Conservation (phyloP, 2,797 vertebrate genomes). For the Calcarius lapponicus region DNA sequence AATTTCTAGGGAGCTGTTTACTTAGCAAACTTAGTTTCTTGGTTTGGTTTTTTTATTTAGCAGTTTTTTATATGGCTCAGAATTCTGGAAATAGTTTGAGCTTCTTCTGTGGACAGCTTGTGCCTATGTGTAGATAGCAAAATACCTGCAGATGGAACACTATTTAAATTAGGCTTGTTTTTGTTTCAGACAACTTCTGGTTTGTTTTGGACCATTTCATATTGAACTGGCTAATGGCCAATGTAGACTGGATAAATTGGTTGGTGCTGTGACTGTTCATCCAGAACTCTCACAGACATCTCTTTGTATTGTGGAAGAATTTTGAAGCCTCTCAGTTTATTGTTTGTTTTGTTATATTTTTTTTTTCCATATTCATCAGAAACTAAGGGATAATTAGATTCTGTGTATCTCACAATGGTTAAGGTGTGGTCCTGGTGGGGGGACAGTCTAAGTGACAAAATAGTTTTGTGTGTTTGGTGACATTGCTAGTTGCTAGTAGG, state of each 20-base stretch:
- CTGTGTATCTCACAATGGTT: neutral
- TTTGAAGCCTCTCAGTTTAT: neutral
- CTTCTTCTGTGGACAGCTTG: neutral
- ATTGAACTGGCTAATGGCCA: conserved; percentile 6
- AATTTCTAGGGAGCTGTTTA: conserved; percentile 5
- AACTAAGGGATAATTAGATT: neutral
- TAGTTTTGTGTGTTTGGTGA: neutral
- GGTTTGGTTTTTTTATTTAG: neutral
- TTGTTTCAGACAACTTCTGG: neutral
- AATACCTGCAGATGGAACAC: neutral
- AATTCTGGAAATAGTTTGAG: neutral
- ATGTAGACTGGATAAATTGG: neutral
- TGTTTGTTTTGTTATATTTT: neutral
- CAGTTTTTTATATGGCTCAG: neutral
- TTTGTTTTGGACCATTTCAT: conserved; percentile 24
- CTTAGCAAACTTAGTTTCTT: neutral
- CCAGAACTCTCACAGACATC: neutral
- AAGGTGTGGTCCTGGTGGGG: neutral
- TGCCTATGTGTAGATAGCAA: neutral
- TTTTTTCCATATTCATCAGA: neutral
- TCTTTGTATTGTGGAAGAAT: neutral
- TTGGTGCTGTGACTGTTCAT: conserved; percentile 2
- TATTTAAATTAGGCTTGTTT: conserved; percentile 8
- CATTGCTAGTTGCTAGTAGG: neutral
- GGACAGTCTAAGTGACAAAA: neutral